A percentile compares a stretch with the other conserved stretches of the same genome.
Conservation (phyloP, 1,140 invertebrate genomes). For the Agrypnia vestita region DNA sequence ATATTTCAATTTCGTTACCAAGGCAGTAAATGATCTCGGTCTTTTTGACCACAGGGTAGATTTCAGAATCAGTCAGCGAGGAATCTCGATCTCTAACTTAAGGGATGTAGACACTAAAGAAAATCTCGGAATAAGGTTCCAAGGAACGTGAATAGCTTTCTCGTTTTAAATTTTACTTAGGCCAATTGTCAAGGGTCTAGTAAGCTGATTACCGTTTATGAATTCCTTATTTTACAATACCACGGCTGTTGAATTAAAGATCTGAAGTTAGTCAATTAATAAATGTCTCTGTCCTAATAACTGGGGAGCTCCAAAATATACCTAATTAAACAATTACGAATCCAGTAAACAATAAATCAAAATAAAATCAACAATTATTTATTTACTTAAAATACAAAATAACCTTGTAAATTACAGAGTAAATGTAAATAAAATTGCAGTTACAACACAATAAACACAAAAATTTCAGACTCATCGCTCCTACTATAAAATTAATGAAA, state of each 20-base stretch:
- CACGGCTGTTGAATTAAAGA: constrained; percentile 8
- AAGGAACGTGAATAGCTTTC: constrained; percentile 15
- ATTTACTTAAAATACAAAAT: too few relatives aligned
- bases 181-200: constrained; percentile 19
- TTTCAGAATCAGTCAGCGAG: background rate
- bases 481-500: too few relatives aligned
- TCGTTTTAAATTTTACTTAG: constrained; percentile 29
- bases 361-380: too few relatives aligned
- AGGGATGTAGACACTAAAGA: constrained; percentile 17
- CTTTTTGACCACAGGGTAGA: background rate
- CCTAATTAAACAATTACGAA: too few relatives aligned
- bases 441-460: too few relatives aligned
- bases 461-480: too few relatives aligned
- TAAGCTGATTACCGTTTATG: constrained; percentile 36
- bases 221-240: constrained; percentile 30
- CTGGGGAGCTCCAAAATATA: too few relatives aligned
- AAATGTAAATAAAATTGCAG: too few relatives aligned
- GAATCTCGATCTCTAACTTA: background rate
- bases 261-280: constrained; percentile 11
- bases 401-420: too few relatives aligned
- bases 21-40: background rate
- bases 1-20: background rate
- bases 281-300: constrained; percentile 1
- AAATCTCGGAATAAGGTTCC: background rate
- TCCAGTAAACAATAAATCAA: too few relatives aligned